Conservation (phyloP, 2,797 vertebrate species). For the Thaleichthys pacificus region DNA sequence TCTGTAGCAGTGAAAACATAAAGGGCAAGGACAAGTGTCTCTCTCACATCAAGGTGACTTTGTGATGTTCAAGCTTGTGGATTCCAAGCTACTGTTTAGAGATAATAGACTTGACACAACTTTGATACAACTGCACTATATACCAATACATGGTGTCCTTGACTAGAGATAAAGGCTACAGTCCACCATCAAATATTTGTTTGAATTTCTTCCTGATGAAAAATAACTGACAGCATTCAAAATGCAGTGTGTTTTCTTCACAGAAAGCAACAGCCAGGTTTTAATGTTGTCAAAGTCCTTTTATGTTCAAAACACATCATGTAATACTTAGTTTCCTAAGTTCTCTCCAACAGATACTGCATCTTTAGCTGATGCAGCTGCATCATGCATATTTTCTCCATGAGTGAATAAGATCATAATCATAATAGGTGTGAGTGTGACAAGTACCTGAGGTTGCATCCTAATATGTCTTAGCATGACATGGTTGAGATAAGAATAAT, state of each 20-base stretch:
- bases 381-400: constrained; percentile 22
- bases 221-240: neutral
- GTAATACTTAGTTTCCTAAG: neutral
- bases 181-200: neutral
- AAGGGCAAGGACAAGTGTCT: neutral
- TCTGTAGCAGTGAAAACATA: constrained; percentile 22
- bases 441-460: constrained; percentile 27
- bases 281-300: neutral
- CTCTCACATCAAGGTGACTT: constrained; percentile 22
- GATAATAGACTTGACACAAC: neutral
- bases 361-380: constrained; percentile 22
- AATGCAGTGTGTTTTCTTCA: neutral
- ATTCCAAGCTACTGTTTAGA: neutral
- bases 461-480: constrained; percentile 24
- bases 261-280: neutral
- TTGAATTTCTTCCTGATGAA: neutral
- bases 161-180: neutral
- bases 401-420: constrained; percentile 17
- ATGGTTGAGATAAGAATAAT: constrained; percentile 13
- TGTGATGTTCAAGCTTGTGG: constrained; percentile 10
- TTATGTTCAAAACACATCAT: constrained; percentile 6
- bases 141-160: neutral
- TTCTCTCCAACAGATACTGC: constrained; percentile 4
- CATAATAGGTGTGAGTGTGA: constrained; percentile 28
- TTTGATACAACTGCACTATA: neutral